Evolutionary conservation across 2,797 vertebrate species (phyloP).

Genomic region (Ibycter americanus): DNA sequence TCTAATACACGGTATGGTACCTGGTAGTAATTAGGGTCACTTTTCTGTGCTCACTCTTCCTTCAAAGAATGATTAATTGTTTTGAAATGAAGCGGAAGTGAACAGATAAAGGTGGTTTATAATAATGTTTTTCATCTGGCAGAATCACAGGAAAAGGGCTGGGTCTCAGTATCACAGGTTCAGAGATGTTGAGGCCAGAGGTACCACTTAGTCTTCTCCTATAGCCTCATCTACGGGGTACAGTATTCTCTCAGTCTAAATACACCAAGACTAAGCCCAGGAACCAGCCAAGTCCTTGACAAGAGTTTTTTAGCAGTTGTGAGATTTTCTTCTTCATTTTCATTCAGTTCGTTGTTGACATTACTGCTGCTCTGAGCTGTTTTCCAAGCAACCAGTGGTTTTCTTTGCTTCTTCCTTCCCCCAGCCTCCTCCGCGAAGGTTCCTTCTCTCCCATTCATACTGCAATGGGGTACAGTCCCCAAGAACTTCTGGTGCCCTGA

Average conservation of each 20-base stretch:
- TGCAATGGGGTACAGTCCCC: rapidly evolving
- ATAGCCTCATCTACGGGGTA: neutral
- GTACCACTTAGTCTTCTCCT: neutral
- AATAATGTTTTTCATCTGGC: rapidly evolving
- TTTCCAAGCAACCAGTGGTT: rapidly evolving
- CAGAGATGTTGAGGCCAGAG: neutral
- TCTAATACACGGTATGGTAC: rapidly evolving
- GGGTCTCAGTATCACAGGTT: rapidly evolving
- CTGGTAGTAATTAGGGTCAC: neutral
- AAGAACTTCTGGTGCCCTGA: rapidly evolving
- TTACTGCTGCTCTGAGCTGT: neutral
- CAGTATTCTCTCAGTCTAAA: too few species aligned
- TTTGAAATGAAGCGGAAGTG: neutral
- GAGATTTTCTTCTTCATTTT: neutral
- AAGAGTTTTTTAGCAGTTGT: neutral
- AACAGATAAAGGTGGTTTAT: neutral
- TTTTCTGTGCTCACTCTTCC: rapidly evolving
- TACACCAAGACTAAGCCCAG: neutral
- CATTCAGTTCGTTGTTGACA: neutral
- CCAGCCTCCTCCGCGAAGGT: neutral
- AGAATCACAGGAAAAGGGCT: neutral
- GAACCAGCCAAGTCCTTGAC: neutral
- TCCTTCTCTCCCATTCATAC: neutral
- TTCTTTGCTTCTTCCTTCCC: neutral
- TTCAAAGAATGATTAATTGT: neutral